Base-by-base conservation (phyloP, 2,113 vertebrate genomes). In the Rhabdomys dilectus region DNA sequence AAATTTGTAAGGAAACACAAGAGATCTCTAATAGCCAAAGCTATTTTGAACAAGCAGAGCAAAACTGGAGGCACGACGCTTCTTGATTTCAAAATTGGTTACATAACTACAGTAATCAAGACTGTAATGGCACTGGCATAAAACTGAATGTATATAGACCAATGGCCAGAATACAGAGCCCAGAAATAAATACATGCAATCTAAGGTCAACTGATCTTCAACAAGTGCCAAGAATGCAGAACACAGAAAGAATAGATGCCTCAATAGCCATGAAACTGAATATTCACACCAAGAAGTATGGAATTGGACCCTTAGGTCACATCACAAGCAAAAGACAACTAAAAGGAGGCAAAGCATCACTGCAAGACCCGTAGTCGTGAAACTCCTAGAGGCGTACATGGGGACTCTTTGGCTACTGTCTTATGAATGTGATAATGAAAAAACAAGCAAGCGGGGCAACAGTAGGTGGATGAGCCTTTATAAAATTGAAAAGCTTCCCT, bases 31-130 rank as follows among this genome's bases (percentile, higher is more conserved):
- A 91, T 91, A 91, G 58, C n/a, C 45, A 66, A 91, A 91, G n/a
- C 64, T 88, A 88, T 87, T 91, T 66, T 93, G 66, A 81, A 78
- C 36, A 78, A 87, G 60, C 84, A 88, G 39, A 93, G 91, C 64
- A 66, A 88, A 93, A 36, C 53, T 73, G 64, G 56, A 87, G 56
- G 22, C 56, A 64, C 5, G 53, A 73, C 82, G 91, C 26, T 84
- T 76, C 24, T 42, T 93, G 70, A 68, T 95, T 95, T 93, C 51
- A 45, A 77, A 96, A 89, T 85, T 78, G 53, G 77, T 96, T 60
- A 42, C 78, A 70, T 60, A 80, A 34, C n/a, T 66, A 58, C 66
- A 94, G 73, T 91, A 91, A 88, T 88, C 86, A 77, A 96, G 72
- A 26, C 51, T 89, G 34, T 88, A 39, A 89, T 89, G 60, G 39